A percentile compares a stretch with the other conserved stretches of the same genome.
phyloP scores from a whole-genome alignment of 2,888 invertebrate genomes.

The Idaea dimidiata region DNA sequence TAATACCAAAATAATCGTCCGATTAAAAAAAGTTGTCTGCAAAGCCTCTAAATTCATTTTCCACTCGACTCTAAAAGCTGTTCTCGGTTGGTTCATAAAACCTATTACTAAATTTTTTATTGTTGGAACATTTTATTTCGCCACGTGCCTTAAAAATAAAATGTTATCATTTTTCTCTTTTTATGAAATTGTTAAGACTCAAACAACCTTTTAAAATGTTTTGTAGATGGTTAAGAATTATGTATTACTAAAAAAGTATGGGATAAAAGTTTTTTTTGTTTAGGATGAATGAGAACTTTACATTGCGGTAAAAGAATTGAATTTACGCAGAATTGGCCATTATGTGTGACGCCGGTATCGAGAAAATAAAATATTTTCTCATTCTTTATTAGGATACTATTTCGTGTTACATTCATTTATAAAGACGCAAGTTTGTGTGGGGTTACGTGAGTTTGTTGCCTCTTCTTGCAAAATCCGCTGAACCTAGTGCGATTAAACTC shows the following conservation, averaged over 20 bases:
- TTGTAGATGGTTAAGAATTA: background rate
- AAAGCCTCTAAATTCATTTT: background rate
- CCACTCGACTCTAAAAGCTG: background rate
- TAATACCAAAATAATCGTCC: too few relatives aligned
- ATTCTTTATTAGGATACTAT: too few relatives aligned
- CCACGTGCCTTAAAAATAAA: background rate
- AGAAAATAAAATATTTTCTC: too few relatives aligned
- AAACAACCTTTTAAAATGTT: background rate
- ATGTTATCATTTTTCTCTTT: background rate
- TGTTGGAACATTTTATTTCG: background rate
- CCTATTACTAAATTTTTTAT: slow-evolving; percentile 17
- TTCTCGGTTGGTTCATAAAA: slow-evolving; percentile 8
- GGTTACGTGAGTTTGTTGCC: too few relatives aligned
- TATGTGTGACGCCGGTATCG: too few relatives aligned
- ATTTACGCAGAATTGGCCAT: too few relatives aligned
- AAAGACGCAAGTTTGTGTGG: too few relatives aligned
- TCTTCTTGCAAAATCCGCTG: too few relatives aligned
- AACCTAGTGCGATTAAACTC: too few relatives aligned
- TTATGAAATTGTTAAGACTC: background rate
- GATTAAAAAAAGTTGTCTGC: background rate
- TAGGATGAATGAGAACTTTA: too few relatives aligned
- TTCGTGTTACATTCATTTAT: too few relatives aligned
- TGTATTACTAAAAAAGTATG: background rate
- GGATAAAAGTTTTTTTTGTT: background rate
- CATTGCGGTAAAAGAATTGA: too few relatives aligned